Evolutionary conservation across 2,113 vertebrate genomes (phyloP), one percentile per base, ranked within the genome.

Genomic region (Myotis brandtii): DNA sequence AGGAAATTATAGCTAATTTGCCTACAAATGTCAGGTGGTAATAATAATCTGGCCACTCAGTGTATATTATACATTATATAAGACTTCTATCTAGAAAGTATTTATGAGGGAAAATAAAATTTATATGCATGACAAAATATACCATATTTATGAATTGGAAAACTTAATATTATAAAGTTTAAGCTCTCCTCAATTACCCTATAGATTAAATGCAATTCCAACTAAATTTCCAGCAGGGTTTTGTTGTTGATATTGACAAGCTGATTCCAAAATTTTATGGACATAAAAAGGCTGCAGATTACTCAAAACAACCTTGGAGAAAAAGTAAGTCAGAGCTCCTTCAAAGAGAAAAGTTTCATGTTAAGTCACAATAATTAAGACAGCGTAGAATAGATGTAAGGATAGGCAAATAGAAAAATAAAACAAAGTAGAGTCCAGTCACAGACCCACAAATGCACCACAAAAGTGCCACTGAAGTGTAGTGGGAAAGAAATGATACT

Each of bases 91-190:
- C 59, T 70, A 20, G 37, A 88, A 94, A 66, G 37, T 90, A 90
- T 88, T 85, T 59, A 40, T 8, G 52, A 87, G 16, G 95, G 8
- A 93, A 90, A 72, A 76, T 66, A 88, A 88, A 88, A 23, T 2
- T 91, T 59, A 62, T 50, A 43, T 4, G 77, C 34, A 30, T 80
- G 27, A 43, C 5, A 37, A 75, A 81, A 70, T 50, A 6, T 30
- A 27, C 16, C 1, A 25, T 18, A 13, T 43, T 66, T 92, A 2
- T 85, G 34, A n/a, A 79, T 5, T 93, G 6, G 5, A 95, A 92
- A 79, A 69, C 2, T 72, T 43, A 46, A 23, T 52, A 89, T 52
- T 66, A 0, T 56, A 89, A 92, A 81, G 32, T 67, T 89, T 87
- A 17, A 89, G 1, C 85, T 89, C 37, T 32, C 43, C n/a, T 76